A percentile compares a stretch with the other conserved stretches of the same genome.
Evolutionary conservation across 2,113 vertebrate species (phyloP).

Genomic region (Muntiacus muntjak): DNA sequence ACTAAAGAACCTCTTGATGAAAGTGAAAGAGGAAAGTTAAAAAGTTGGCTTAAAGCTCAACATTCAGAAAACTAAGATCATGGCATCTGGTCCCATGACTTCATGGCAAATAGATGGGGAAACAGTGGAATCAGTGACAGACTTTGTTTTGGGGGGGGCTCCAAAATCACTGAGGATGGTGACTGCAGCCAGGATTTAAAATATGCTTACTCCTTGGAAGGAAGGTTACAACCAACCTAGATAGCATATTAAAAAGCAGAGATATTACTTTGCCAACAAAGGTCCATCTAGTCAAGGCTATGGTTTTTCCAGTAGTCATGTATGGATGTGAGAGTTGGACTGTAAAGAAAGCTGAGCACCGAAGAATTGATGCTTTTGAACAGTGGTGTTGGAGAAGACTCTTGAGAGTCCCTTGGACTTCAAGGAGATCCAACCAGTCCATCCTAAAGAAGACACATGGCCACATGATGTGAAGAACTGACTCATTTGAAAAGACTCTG

Average conservation of each 20-base stretch:
- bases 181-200: not conserved
- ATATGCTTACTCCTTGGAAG: not conserved
- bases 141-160: not conserved
- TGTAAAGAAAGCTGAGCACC: not conserved
- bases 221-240: not conserved
- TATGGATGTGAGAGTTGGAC: not conserved
- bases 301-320: not conserved
- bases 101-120: not conserved
- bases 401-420: not conserved
- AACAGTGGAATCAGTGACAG: not conserved
- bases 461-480: not conserved
- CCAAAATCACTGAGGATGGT: not conserved
- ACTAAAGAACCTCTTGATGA: not conserved
- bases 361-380: not conserved
- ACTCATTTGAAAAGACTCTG: not conserved
- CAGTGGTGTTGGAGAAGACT: not conserved
- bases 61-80: not conserved
- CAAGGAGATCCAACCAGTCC: not conserved
- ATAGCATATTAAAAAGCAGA: not conserved
- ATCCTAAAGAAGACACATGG: not conserved
- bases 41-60: not conserved
- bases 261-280: not conserved
- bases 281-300: not conserved
- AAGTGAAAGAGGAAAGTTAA: not conserved
- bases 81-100: not conserved